Conservation (phyloP, 2,797 vertebrate genomes). For the Delichon dasypus region DNA sequence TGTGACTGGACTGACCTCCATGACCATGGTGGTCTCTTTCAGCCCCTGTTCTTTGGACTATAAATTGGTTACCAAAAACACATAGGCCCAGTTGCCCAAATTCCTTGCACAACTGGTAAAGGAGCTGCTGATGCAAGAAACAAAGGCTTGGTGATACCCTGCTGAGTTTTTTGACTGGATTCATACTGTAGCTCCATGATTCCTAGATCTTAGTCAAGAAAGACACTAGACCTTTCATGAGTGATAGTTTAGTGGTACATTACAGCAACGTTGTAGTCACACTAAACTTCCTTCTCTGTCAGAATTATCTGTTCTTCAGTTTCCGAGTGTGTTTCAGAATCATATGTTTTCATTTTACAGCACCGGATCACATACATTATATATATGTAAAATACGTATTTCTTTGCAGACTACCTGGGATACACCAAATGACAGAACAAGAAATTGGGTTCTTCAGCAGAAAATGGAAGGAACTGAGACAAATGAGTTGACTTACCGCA, state of each 20-base stretch:
- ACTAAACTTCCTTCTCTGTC: background rate
- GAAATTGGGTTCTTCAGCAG: conserved; percentile 87
- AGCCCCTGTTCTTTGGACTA: background rate
- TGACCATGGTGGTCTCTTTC: background rate
- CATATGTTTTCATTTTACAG: background rate
- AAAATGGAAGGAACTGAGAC: conserved; percentile 73
- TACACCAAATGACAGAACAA: conserved; percentile 77
- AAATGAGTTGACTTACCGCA: conserved; percentile 49
- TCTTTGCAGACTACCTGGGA: conserved; percentile 59
- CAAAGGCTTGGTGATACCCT: background rate
- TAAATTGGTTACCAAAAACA: background rate
- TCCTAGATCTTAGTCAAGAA: background rate
- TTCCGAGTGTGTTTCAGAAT: background rate
- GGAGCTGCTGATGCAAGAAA: background rate
- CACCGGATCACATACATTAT: background rate
- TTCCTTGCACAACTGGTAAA: background rate
- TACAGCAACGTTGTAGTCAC: background rate
- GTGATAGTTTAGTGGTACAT: background rate
- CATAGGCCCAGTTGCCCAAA: background rate
- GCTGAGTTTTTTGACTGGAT: background rate
- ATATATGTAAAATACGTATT: background rate
- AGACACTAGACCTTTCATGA: background rate
- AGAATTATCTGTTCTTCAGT: background rate
- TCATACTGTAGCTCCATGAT: background rate
- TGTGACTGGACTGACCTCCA: background rate